A percentile compares a stretch with the other conserved stretches of the same genome.
Conservation (phyloP, 2,113 vertebrate species). For the Chascanopsetta lugubris region DNA sequence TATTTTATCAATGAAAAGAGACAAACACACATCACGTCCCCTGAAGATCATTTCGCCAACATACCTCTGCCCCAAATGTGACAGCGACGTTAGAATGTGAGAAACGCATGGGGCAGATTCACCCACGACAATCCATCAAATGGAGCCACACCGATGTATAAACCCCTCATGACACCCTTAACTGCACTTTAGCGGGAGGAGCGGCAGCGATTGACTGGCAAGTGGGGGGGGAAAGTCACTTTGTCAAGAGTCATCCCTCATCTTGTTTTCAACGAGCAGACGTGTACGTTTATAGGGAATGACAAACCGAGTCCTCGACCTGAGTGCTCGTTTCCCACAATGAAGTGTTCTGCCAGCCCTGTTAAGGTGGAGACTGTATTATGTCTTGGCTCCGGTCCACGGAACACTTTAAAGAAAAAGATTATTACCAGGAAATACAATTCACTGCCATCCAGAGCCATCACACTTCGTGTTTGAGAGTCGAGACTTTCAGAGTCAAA, state of each 20-base stretch:
- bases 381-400: slow-evolving; percentile 46
- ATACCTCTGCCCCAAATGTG: neutral
- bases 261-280: slow-evolving; percentile 34
- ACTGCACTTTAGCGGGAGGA: neutral
- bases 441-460: neutral
- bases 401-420: slow-evolving; percentile 19
- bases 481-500: neutral
- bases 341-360: slow-evolving; percentile 33
- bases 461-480: neutral
- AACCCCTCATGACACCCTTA: slow-evolving; percentile 33
- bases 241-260: slow-evolving; percentile 47
- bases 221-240: slow-evolving; percentile 30
- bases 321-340: slow-evolving; percentile 28
- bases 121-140: neutral
- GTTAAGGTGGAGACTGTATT: slow-evolving; percentile 11
- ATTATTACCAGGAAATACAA: slow-evolving; percentile 38
- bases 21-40: neutral
- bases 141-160: slow-evolving; percentile 4
- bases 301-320: slow-evolving; percentile 49
- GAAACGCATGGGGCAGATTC: neutral
- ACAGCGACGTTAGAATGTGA: neutral
- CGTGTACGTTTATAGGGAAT: slow-evolving; percentile 38
- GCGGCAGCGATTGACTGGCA: slow-evolving; percentile 4
- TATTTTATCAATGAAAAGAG: neutral
- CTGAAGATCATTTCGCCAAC: neutral